A percentile compares a stretch with the other conserved stretches of the same genome.
phyloP scores from a whole-genome alignment of 2,888 invertebrate species.

The Perizoma flavofasciatum region DNA sequence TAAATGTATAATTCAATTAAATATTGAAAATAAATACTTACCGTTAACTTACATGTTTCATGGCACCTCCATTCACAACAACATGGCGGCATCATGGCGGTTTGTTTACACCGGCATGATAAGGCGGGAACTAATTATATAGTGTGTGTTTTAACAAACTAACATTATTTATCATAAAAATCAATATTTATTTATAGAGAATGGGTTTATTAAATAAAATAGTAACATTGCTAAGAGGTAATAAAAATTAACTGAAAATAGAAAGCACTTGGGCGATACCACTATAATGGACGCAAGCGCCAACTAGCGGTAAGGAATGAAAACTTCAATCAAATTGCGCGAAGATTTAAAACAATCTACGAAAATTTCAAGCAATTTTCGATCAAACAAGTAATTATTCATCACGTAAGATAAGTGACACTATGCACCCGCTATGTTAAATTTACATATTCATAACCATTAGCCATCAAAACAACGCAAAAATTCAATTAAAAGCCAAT shows the following conservation, averaged over 20 bases:
- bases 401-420: too few species aligned
- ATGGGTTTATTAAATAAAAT: conserved; percentile 63
- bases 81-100: conserved; percentile 84
- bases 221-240: conserved; percentile 46
- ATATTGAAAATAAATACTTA: conserved; percentile 41
- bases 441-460: too few species aligned
- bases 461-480: too few species aligned
- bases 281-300: conserved; percentile 60
- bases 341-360: conserved; percentile 31
- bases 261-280: conserved; percentile 72
- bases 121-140: conserved; percentile 75
- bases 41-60: conserved; percentile 55
- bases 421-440: too few species aligned
- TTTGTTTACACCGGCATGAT: conserved; percentile 85
- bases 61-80: conserved; percentile 66
- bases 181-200: conserved; percentile 50
- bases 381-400: too few species aligned
- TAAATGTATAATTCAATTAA: conserved; percentile 8
- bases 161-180: conserved; percentile 46
- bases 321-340: conserved; percentile 50
- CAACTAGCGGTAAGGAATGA: conserved; percentile 48
- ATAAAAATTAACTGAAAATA: conserved; percentile 45
- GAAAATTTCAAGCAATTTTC: background rate
- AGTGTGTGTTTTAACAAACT: conserved; percentile 48
- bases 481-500: too few species aligned